A percentile compares a stretch with the other conserved stretches of the same genome.
Conservation (phyloP, 2,113 vertebrate genomes). For the Actenoides hombroni region DNA sequence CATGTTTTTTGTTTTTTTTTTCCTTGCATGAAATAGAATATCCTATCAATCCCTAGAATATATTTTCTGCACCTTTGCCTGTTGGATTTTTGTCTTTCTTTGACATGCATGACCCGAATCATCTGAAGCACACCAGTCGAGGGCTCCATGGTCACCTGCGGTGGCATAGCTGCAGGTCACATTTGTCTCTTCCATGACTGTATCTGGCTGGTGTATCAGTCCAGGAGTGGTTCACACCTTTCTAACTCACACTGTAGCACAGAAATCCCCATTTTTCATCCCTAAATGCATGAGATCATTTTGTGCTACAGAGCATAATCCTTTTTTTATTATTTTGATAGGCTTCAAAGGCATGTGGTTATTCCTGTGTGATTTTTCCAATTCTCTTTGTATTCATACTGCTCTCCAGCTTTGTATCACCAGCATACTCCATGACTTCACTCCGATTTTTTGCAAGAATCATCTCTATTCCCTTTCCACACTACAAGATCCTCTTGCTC, state of each 20-base stretch:
- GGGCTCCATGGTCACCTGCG: background rate
- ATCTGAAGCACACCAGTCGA: background rate
- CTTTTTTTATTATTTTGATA: conserved; percentile 34
- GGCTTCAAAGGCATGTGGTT: background rate
- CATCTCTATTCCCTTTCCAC: background rate
- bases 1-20: background rate
- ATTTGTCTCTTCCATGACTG: background rate
- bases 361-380: conserved; percentile 1
- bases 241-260: background rate
- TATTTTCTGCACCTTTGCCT: background rate
- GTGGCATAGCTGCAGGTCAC: background rate
- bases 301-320: background rate
- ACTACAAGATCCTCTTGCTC: background rate
- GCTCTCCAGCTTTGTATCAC: background rate
- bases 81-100: background rate
- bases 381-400: background rate
- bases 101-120: background rate
- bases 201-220: background rate
- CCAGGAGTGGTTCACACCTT: background rate
- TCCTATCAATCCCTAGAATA: background rate
- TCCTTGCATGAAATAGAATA: background rate
- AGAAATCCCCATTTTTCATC: conserved; percentile 18
- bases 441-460: background rate
- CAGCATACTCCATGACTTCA: background rate
- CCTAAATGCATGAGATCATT: background rate